Percentiles rank a stretch among this genome's conserved stretches.
These are phyloP conservation scores for Sylvia borin DNA, from an alignment of 2,797 vertebrate species.

Conservation along the genomic window DNA sequence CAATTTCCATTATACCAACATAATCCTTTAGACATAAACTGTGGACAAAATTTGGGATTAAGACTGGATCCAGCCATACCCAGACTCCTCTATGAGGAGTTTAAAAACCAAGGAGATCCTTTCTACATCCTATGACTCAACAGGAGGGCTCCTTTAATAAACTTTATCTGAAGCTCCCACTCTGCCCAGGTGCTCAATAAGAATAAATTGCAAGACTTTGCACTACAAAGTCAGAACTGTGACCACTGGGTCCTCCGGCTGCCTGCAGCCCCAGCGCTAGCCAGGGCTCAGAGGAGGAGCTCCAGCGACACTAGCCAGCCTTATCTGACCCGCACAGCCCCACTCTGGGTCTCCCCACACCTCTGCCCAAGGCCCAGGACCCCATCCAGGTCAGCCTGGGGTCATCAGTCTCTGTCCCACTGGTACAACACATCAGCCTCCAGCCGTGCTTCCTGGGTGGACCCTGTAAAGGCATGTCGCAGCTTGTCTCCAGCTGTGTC, in stretches of 20 bases:
- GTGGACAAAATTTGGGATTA: neutral
- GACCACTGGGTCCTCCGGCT: neutral
- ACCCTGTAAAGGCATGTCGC: neutral
- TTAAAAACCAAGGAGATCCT: neutral
- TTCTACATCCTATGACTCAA: neutral
- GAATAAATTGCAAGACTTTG: neutral
- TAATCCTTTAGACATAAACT: neutral
- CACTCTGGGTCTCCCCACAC: accelerated
- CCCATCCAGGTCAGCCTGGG: neutral
- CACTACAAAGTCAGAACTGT: neutral
- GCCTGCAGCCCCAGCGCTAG: neutral
- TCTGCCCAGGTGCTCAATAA: neutral
- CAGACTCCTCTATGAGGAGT: neutral
- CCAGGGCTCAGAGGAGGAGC: neutral
- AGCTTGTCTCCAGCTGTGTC: neutral
- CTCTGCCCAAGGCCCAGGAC: neutral
- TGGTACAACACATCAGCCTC: accelerated
- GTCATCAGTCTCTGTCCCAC: neutral
- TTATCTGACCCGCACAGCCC: neutral
- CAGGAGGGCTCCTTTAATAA: neutral
- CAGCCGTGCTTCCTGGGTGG: neutral
- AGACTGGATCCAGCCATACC: neutral
- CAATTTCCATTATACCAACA: neutral
- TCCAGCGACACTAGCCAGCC: neutral
- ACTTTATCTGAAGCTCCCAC: neutral